A percentile compares a stretch with the other conserved stretches of the same genome.
These are phyloP conservation scores for Enteromius radiatus DNA, from an alignment of 2,797 vertebrate genomes.

Conservation along the genomic window DNA sequence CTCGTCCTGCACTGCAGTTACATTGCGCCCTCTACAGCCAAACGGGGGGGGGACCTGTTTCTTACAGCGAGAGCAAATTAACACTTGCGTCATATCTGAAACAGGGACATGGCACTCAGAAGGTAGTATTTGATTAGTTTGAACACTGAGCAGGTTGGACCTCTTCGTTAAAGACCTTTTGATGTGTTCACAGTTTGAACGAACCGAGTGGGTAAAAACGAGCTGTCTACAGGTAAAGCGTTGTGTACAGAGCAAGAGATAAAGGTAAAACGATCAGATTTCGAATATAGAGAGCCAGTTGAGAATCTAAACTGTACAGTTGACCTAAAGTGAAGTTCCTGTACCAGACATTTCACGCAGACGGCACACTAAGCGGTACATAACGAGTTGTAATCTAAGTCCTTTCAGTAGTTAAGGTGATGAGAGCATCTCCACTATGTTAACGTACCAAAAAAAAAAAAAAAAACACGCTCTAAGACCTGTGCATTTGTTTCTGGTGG, in stretches of 20 bases:
- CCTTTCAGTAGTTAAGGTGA: constrained; percentile 63
- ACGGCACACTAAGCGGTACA: constrained; percentile 48
- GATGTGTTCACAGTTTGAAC: constrained; percentile 76
- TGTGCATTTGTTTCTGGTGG: constrained; percentile 36
- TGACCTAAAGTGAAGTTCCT: constrained; percentile 54
- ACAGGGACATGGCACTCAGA: constrained; percentile 65
- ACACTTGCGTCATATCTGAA: constrained; percentile 35
- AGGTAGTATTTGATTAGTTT: constrained; percentile 54
- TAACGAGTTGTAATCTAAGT: constrained; percentile 48
- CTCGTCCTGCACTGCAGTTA: constrained; percentile 67
- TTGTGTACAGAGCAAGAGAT: constrained; percentile 46
- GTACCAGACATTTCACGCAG: constrained; percentile 54
- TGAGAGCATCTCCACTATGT: constrained; percentile 48
- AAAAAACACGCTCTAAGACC: constrained; percentile 20
- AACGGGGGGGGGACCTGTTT: constrained; percentile 49
- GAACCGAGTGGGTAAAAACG: constrained; percentile 62
- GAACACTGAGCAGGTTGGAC: constrained; percentile 45
- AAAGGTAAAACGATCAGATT: constrained; percentile 32
- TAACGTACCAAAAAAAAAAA: constrained; percentile 13
- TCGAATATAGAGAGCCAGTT: constrained; percentile 60
- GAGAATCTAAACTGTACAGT: constrained; percentile 54
- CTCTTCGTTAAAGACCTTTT: constrained; percentile 36
- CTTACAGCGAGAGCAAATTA: constrained; percentile 49
- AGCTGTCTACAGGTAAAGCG: constrained; percentile 53
- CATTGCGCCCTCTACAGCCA: constrained; percentile 56